phyloP scores from a whole-genome alignment of 2,888 invertebrate genomes.

The Polyommatus iphigenia region DNA sequence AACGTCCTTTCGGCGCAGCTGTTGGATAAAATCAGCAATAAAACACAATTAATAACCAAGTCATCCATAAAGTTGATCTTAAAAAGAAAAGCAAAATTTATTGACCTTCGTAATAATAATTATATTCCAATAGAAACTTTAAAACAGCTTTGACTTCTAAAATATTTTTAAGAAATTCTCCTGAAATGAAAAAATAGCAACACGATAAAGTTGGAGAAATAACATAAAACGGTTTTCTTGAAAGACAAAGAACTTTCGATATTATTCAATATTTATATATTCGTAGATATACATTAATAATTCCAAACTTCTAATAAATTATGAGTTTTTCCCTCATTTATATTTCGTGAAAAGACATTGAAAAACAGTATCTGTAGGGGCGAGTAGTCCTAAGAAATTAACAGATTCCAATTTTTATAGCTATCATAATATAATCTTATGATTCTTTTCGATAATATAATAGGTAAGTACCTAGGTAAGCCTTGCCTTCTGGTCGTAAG shows the following conservation, averaged over 20 bases:
- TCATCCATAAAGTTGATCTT: background rate
- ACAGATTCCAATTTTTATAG: too few species aligned
- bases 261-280: background rate
- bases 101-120: background rate
- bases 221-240: background rate
- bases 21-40: background rate
- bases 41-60: background rate
- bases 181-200: slow-evolving; percentile 13
- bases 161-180: background rate
- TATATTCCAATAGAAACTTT: background rate
- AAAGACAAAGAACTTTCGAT: background rate
- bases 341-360: too few species aligned
- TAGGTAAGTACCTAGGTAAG: too few species aligned
- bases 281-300: background rate
- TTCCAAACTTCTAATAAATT: background rate
- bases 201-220: background rate
- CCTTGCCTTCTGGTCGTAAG: too few species aligned
- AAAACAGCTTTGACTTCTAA: background rate
- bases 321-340: too few species aligned
- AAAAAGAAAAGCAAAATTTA: background rate
- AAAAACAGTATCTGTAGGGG: too few species aligned
- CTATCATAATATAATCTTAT: too few species aligned
- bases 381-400: too few species aligned
- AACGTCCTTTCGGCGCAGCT: too few species aligned
- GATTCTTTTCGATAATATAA: too few species aligned